Evolutionary conservation across 2,888 invertebrate genomes (phyloP), one percentile per base, ranked within the genome.

Genomic region (Drosophila lacicola): DNA sequence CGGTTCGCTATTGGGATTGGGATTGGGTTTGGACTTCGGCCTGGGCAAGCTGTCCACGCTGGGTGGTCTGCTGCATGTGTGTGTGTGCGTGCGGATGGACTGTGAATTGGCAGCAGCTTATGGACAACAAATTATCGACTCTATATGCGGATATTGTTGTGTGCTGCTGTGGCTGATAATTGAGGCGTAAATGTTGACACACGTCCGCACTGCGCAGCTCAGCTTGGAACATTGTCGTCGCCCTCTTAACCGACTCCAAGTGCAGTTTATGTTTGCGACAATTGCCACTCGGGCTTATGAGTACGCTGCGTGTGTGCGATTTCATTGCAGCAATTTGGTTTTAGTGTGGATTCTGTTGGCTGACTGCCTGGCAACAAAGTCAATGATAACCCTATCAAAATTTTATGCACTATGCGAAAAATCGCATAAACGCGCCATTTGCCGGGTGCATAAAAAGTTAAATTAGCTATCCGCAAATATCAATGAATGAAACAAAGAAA

Each of bases 131-230:
- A 82, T 82, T 88, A 88, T 82, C 88, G 69, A 55, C 66, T 80
- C 72, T 49, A 50, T 53, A 44, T 77, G 53, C n/a, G 62, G 17
- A 36, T 29, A 14, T 19, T 72, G 60, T 70, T 70, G 17, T 70
- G 61, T 56, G 50, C 39, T 51, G 45, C 33, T 62, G 55, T 54
- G 39, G 69, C 78, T 76, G 88, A 87, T 84, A 84, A 84, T 84
- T 84, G 83, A 89, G 83, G 64, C 83, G 79, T 89, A 89, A 84
- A 84, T 89, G 85, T 84, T 66, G 85, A 64, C 89, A 87, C 88
- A 89, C 83, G 89, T 83, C 75, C 75, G 68, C 19, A 41, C 39
- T 29, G 29, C 55, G 60, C 41, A 47, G 8, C 57, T 11, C 21
- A 45, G 50, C 45, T 53, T 41, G 54, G 41, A 42, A 70, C 83